Conservation (phyloP, 2,113 vertebrate genomes). For the Podarcis muralis region DNA sequence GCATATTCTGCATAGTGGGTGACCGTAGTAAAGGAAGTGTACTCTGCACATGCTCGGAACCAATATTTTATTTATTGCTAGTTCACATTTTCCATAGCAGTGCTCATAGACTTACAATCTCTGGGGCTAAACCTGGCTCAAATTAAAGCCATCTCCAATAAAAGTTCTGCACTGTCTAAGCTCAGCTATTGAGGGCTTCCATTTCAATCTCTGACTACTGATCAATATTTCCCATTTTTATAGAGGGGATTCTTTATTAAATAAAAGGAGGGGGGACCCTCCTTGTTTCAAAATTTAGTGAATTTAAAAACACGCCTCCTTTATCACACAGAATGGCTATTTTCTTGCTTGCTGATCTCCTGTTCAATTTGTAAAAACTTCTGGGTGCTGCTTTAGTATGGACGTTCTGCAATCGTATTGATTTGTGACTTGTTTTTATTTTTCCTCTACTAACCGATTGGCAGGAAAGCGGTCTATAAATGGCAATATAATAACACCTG, state of each 20-base stretch:
- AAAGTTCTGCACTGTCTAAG: not conserved
- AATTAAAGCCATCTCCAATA: not conserved
- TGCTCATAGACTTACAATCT: not conserved
- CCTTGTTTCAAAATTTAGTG: not conserved
- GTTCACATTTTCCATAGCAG: not conserved
- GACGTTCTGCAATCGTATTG: not conserved
- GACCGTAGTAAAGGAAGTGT: not conserved
- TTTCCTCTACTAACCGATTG: not conserved
- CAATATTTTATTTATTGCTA: not conserved
- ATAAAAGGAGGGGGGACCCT: not conserved
- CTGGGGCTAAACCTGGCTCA: not conserved
- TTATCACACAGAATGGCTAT: not conserved
- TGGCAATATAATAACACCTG: not conserved
- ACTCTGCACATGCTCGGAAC: not conserved
- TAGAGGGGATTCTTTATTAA: not conserved
- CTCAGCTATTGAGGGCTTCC: not conserved
- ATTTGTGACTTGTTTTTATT: not conserved
- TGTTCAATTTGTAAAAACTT: not conserved
- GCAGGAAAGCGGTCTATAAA: not conserved
- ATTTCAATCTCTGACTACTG: not conserved
- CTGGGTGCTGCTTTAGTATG: not conserved
- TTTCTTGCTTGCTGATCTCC: not conserved
- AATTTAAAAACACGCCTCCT: not conserved
- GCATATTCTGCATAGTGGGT: not conserved
- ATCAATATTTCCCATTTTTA: not conserved